Base-by-base conservation (phyloP, 2,888 invertebrate species). In the Limnephilus marmoratus region DNA sequence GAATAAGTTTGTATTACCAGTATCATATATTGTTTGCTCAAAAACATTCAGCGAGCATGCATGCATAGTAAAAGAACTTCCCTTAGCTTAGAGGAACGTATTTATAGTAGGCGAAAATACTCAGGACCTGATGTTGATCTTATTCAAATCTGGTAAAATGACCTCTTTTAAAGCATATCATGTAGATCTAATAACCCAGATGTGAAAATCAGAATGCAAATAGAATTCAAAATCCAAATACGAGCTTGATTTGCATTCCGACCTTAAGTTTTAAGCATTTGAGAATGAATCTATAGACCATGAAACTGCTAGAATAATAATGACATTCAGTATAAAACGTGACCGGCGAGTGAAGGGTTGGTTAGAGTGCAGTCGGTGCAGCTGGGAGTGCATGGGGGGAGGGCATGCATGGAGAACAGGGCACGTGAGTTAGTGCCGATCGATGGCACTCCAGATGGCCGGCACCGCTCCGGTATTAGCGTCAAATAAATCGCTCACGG, bases 401-500 rank as follows among this genome's bases (percentile, higher is more conserved):
- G 82, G 13, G 82, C 82, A 68, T 41, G 37, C 34, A 85, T 34
- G 85, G 85, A 41, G 85, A 41, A 34, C n/a, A n/a, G 29, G n/a
- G 88, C 88, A 53, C 88, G 53, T 88, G 88, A 88, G 88, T 68
- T 88, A 88, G 53, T 29, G 34, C 31, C 91, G 91, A 86, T 80
- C 81, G 86, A 86, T 68, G 81, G 81, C 41, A 37, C 85, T 37
- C 68, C 49, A 85, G 85, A 80, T 85, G 37, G 41, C 85, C 68
- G 90, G 34, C 85, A 81, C 90, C 90, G 92, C 90, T 87, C 90
- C 81, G 92, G 92, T 86, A 91, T 92, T 90, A 92, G 85, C 87
- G 92, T 92, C 92, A 90, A 91, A 92, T 92, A 92, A 92, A 92
- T 92, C 92, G 91, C 91, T 92, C 91, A 92, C 85, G 90, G 49